Percentiles rank a stretch among this genome's conserved stretches.
phyloP scores from a whole-genome alignment of 2,113 vertebrate genomes.

The Irena cyanogastra region DNA sequence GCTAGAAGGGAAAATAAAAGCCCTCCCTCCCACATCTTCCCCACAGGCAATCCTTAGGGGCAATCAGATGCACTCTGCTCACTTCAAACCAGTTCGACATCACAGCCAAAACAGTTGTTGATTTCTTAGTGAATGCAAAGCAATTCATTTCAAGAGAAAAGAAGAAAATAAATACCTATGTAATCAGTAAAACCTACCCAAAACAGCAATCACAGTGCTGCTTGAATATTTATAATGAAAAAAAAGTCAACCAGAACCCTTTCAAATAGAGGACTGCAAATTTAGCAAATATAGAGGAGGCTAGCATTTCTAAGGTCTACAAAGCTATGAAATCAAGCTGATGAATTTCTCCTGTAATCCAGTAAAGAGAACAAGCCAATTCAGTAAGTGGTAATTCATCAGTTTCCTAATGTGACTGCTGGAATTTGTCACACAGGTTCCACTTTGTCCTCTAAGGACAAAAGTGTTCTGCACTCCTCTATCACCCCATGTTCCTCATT shows the following conservation, averaged over 20 bases:
- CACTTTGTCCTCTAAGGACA: neutral
- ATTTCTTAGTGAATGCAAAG: neutral
- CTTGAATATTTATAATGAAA: neutral
- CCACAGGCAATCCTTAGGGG: constrained; percentile 14
- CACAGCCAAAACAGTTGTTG: constrained; percentile 7
- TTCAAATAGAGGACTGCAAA: neutral
- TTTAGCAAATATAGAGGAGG: neutral
- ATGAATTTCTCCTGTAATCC: constrained; percentile 10
- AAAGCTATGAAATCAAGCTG: neutral
- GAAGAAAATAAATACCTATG: neutral
- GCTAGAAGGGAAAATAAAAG: constrained; percentile 18
- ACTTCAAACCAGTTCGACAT: neutral
- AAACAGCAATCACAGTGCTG: neutral
- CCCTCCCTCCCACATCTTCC: constrained; percentile 11
- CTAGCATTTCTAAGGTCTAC: neutral
- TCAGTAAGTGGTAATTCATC: constrained; percentile 39
- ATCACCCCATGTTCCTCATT: neutral
- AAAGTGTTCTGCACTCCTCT: too few relatives aligned
- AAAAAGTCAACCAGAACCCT: neutral
- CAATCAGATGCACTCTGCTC: constrained; percentile 14
- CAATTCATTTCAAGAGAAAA: neutral
- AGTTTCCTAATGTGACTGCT: neutral
- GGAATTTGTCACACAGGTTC: neutral
- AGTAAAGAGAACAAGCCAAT: constrained; percentile 33
- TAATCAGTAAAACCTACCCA: neutral